Base-by-base conservation (phyloP, 2,113 vertebrate genomes). In the Sclerurus mexicanus region DNA sequence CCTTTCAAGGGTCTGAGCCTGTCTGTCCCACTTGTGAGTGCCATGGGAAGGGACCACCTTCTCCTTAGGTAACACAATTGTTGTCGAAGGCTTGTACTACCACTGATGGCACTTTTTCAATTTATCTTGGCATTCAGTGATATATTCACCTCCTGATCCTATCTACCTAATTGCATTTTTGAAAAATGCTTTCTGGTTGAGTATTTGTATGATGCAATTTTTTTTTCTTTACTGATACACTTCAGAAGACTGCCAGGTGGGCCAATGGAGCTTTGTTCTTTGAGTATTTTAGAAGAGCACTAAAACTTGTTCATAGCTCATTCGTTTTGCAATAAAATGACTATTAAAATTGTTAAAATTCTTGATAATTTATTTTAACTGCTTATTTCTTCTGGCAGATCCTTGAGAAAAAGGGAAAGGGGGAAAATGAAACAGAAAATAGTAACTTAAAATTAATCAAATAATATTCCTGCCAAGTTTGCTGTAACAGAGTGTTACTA, bases 391-490 rank as follows among this genome's bases (percentile, higher is more conserved):
- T 85, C 71, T 89, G 64, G 6, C 31, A 78, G 13, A 14, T 74
- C 16, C 30, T 92, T 72, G 35, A 71, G 49, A 86, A 24, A 39
- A 83, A 80, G n/a, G n/a, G n/a, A 77, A 76, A 79, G 39, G 58
- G 23, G 24, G 14, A 9, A 74, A 73, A 74, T 37, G 35, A 81
- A 92, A 60, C 35, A 74, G 59, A 62, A 88, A 90, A 88, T 67
- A 81, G 18, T 60, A 89, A 84, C 53, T 84, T 75, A 75, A 94
- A 95, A 66, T 89, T 71, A 94, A 75, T 84, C 25, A 64, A 75
- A 67, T 92, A 1, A 58, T 95, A 81, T 90, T 82, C 23, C 67
- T 87, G 55, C 71, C 56, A 84, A 71, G 68, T 82, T 92, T 78
- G 60, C 4, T 2, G 24, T 72, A 78, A 92, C 20, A 6, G 85